A percentile compares a stretch with the other conserved stretches of the same genome.
Evolutionary conservation across 2,113 vertebrate species (phyloP).

Genomic region (Clarias batrachus): DNA sequence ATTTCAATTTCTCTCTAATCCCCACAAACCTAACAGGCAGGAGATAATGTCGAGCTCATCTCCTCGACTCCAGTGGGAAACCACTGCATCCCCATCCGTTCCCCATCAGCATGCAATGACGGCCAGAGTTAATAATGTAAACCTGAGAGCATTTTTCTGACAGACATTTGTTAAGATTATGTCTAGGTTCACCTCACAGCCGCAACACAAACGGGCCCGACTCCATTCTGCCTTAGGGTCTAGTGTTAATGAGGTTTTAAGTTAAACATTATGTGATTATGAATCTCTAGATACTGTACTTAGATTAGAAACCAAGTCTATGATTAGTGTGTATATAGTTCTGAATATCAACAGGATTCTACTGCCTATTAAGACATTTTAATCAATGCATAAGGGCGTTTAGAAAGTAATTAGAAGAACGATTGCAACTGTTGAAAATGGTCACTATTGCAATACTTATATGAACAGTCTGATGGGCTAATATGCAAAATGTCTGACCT

Average conservation of each 20-base stretch:
- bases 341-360: background rate
- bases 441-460: background rate
- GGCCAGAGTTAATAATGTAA: background rate
- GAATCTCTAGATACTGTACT: background rate
- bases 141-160: background rate
- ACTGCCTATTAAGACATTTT: background rate
- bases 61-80: background rate
- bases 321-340: background rate
- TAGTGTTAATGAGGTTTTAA: background rate
- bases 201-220: background rate
- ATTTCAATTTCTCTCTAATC: conserved; percentile 39
- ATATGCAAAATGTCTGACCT: background rate
- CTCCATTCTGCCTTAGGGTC: too few relatives aligned
- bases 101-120: background rate
- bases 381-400: background rate
- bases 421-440: background rate
- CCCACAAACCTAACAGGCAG: conserved; percentile 8
- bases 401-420: background rate
- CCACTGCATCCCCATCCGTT: too few relatives aligned
- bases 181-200: background rate
- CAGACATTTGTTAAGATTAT: background rate
- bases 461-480: background rate
- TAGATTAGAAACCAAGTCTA: background rate
- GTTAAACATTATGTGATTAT: background rate
- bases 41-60: background rate